Percentiles rank a stretch among this genome's conserved stretches.
These are phyloP conservation scores for Cololabis saira DNA, from an alignment of 2,113 vertebrate genomes.

Conservation along the genomic window DNA sequence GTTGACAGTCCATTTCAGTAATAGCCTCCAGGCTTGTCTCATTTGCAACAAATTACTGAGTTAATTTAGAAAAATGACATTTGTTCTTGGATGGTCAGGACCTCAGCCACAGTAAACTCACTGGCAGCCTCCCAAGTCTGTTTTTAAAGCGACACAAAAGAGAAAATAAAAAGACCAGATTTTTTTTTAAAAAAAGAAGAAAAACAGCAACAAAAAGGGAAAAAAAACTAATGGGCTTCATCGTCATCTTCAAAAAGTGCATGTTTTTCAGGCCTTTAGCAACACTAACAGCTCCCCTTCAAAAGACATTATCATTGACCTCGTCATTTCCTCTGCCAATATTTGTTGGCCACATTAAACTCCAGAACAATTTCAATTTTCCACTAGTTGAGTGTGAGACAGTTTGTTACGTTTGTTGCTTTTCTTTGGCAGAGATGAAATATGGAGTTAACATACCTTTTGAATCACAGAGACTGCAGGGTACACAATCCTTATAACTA, in stretches of 20 bases:
- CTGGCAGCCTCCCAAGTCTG: conserved; percentile 11
- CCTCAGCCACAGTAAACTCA: conserved; percentile 6
- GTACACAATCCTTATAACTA: conserved; percentile 30
- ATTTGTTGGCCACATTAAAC: conserved; percentile 45
- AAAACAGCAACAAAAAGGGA: conserved; percentile 1
- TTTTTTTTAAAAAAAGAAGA: conserved; percentile 11
- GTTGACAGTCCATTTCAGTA: conserved; percentile 50
- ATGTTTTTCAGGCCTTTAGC: conserved; percentile 26
- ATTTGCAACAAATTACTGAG: conserved; percentile 7
- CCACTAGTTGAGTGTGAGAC: conserved; percentile 35
- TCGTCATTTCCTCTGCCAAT: conserved; percentile 46
- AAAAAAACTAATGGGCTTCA: not conserved
- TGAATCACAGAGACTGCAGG: conserved; percentile 25
- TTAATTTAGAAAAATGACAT: too few species aligned
- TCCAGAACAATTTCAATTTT: conserved; percentile 53
- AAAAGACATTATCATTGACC: conserved; percentile 54
- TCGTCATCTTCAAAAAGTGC: conserved; percentile 14
- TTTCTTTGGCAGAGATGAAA: conserved; percentile 32
- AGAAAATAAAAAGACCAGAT: conserved; percentile 30
- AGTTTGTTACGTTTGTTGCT: conserved; percentile 38
- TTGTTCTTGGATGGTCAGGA: conserved; percentile 3
- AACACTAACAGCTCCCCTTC: conserved; percentile 23
- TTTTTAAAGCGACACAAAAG: conserved; percentile 35
- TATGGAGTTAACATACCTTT: conserved; percentile 26
- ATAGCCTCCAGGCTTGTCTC: conserved; percentile 33